Evolutionary conservation across 2,797 vertebrate genomes (phyloP).

Genomic region (Chelmon rostratus): DNA sequence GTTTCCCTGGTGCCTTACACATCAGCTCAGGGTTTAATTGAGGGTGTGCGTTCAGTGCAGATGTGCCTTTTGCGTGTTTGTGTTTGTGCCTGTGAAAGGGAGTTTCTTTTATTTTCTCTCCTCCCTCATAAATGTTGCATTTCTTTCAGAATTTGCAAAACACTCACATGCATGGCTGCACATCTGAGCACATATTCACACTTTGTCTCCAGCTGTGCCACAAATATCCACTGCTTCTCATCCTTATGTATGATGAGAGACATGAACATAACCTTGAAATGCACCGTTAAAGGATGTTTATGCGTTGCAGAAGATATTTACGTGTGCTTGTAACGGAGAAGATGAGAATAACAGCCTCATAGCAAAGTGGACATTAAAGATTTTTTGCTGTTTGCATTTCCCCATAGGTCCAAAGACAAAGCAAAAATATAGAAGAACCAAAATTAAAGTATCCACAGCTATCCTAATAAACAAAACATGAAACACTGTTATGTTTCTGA

Average conservation of each 20-base stretch:
- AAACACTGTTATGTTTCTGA: neutral
- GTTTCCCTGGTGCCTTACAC: slow-evolving; percentile 63
- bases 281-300: neutral
- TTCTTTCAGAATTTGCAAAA: slow-evolving; percentile 50
- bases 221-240: slow-evolving; percentile 4
- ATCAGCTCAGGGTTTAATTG: slow-evolving; percentile 69
- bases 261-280: neutral
- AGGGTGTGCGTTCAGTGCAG: slow-evolving; percentile 49
- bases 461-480: slow-evolving; percentile 20
- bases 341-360: neutral
- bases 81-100: neutral
- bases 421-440: neutral
- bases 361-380: neutral
- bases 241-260: neutral
- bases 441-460: slow-evolving; percentile 23
- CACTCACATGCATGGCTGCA: slow-evolving; percentile 61
- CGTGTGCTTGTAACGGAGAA: neutral
- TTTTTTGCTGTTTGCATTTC: neutral
- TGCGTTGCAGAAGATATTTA: neutral
- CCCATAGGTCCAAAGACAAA: slow-evolving; percentile 17
- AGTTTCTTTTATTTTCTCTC: slow-evolving; percentile 52
- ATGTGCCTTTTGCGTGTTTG: slow-evolving; percentile 4
- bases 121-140: slow-evolving; percentile 68
- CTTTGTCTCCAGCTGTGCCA: slow-evolving; percentile 29
- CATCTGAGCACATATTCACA: slow-evolving; percentile 37